Percentiles rank a stretch among this genome's conserved stretches.
Evolutionary conservation across 2,797 vertebrate species (phyloP).

Genomic region (Phataginus tetradactyla): DNA sequence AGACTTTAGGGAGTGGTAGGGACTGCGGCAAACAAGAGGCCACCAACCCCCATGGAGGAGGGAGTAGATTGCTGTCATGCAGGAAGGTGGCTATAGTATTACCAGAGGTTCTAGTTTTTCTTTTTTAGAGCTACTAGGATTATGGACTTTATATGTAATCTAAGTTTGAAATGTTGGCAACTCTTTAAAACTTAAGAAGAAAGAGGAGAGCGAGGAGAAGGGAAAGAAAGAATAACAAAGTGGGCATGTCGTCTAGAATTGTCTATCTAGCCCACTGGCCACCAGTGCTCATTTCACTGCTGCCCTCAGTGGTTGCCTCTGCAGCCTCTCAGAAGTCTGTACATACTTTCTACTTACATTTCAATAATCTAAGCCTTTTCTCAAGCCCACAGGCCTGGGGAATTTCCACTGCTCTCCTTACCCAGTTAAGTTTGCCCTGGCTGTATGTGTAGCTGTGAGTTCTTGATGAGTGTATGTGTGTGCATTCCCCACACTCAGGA

Average conservation of each 20-base stretch:
- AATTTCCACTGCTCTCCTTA: neutral
- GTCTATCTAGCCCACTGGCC: neutral
- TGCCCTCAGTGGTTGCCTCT: neutral
- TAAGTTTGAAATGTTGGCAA: conserved; percentile 17
- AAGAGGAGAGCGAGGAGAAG: neutral
- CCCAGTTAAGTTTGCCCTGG: neutral
- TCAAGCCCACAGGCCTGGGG: neutral
- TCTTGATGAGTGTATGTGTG: too few relatives aligned
- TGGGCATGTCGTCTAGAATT: neutral
- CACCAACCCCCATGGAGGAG: neutral
- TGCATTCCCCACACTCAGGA: neutral
- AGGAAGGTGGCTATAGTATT: neutral
- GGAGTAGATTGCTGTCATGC: neutral
- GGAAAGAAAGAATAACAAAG: neutral
- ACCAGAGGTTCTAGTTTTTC: neutral
- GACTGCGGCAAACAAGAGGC: neutral
- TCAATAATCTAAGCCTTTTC: neutral
- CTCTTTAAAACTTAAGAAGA: neutral
- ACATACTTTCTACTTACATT: neutral
- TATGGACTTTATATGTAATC: neutral
- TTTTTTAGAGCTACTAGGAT: neutral
- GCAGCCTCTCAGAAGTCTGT: neutral
- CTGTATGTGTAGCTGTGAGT: neutral
- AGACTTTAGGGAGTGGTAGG: neutral
- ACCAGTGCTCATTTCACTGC: neutral